Evolutionary conservation across 2,113 vertebrate species (phyloP), one percentile per base, ranked within the genome.

Genomic region (Oreochromis spilurus): DNA sequence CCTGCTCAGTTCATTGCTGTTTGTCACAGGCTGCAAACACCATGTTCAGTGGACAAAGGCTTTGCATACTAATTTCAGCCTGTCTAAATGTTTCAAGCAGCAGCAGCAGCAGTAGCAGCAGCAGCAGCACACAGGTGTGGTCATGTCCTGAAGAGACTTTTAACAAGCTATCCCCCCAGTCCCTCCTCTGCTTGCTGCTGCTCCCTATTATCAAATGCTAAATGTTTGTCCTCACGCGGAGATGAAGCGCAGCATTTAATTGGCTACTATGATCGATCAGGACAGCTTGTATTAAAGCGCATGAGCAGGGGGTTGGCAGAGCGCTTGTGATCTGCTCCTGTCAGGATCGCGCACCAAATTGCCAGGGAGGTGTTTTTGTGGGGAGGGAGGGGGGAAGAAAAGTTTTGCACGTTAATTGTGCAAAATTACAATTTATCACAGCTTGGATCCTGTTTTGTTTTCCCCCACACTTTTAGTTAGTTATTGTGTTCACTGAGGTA

Each of bases 1-100:
- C 65, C 82, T 16, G 89, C 85, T 88, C 86, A 88, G 84, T 91
- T 93, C 89, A 94, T 93, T 91, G 90, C 55, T 79, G 91, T 87
- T 92, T 93, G 72, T 95, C 92, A 89, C 87, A 88, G 85, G 84
- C 90, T 84, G 90, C 84, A 90, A 88, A 94, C 88, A 34, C 87
- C 84, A 45, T 91, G 89, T 94, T 94, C 92, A 83, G 77, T 79
- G 85, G 85, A 91, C 88, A 89, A 92, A 91, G 88, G 93, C 92
- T 95, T 90, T 95, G 94, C 94, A 95, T 94, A 84, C 85, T 94
- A 93, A 96, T 96, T 90, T 93, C 45, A 67, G 70, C 55, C 58
- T 85, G 40, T n/a, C 84, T 85, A 21, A 67, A 85, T 93, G 89
- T 90, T 83, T 62, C 58, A 80, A 77, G 45, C 86, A 83, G 62